Evolutionary conservation across 2,113 vertebrate species (phyloP), one percentile per base, ranked within the genome.

Genomic region (Poecile atricapillus): DNA sequence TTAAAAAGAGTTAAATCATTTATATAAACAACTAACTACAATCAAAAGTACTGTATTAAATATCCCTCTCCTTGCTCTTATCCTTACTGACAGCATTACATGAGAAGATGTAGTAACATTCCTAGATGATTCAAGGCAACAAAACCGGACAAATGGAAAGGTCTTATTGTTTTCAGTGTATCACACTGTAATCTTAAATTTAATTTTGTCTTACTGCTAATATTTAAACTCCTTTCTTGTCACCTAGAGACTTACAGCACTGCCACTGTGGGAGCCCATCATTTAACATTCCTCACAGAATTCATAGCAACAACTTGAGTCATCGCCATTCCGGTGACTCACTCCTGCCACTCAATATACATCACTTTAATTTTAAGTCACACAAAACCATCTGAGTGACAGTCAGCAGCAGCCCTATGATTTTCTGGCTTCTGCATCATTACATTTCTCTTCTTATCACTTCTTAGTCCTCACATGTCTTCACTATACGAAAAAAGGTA

Each of bases 251-350:
- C 63, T 82, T 91, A 65, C 60, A 93, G 85, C 62, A 78, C 27
- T 69, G 83, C 22, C 5, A 2, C 82, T 75, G 74, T 46, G 56
- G 76, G 80, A 93, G 67, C 84, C 52, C 84, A 65, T 92, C 91
- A 86, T 50, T 94, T 95, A 93, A 93, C 77, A 91, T 90, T 90
- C 52, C 86, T 94, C 83, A 65, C 44, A 70, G 83, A 94, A 96
- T 90, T 97, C 89, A 94, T 46, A 94, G 93, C 90, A 95, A 89
- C 74, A 82, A 89, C 74, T 95, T 97, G 96, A 97, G 79, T 97
- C 97, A 97, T 87, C 37, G 5, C 50, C 70, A 84, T 94, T 95
- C 79, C 3, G 13, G 93, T 97, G 96, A 97, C 92, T 97, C 97
- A 97, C 60, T 92, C 70, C 60, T 93, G 91, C 89, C 85, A 93